phyloP scores from a whole-genome alignment of 2,888 invertebrate species.

The Elysia crispata region DNA sequence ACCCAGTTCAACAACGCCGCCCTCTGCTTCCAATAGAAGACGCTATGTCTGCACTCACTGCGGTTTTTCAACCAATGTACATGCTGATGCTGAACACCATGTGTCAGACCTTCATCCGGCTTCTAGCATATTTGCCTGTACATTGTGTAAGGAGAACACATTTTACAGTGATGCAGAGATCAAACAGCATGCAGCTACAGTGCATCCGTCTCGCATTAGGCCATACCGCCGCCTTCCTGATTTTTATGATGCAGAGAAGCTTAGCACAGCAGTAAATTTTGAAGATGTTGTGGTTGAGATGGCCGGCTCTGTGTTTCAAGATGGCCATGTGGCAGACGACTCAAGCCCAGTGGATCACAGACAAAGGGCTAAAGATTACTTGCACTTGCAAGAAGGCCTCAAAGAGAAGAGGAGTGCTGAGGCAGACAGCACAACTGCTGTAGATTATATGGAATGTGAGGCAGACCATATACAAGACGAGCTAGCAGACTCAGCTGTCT shows the following conservation, averaged over 20 bases:
- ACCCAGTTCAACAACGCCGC: neutral
- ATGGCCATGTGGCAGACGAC: conserved; percentile 40
- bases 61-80: conserved; percentile 57
- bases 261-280: conserved; percentile 38
- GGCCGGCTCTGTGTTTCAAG: conserved; percentile 41
- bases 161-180: conserved; percentile 57
- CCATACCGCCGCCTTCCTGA: conserved; percentile 61
- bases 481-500: neutral
- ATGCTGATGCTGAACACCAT: conserved; percentile 59
- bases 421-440: conserved; percentile 64
- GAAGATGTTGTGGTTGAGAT: conserved; percentile 59
- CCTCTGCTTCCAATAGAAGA: conserved; percentile 6
- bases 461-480: neutral
- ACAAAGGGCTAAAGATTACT: conserved; percentile 53
- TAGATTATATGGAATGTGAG: conserved; percentile 29
- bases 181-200: conserved; percentile 57
- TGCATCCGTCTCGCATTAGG: conserved; percentile 61
- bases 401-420: conserved; percentile 60
- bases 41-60: conserved; percentile 64
- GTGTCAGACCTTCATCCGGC: conserved; percentile 56
- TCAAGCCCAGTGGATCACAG: conserved; percentile 44
- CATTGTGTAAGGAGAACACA: conserved; percentile 60
- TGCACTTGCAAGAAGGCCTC: conserved; percentile 52
- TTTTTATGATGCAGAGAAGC: conserved; percentile 58
- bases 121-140: conserved; percentile 62